Evolutionary conservation across 1,140 invertebrate species (phyloP).

Genomic region (Cydia pomonella): DNA sequence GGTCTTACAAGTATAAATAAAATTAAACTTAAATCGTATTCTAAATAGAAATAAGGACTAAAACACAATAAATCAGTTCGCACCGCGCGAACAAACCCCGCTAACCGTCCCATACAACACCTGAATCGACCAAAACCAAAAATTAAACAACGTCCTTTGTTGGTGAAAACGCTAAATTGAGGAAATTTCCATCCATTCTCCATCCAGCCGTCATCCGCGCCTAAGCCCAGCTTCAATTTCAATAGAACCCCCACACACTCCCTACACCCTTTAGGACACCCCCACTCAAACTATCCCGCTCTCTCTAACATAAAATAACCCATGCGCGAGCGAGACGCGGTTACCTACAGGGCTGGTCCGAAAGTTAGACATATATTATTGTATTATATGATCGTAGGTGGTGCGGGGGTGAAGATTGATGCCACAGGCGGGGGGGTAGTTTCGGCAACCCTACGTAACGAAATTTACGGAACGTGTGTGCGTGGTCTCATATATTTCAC

Average conservation of each 20-base stretch:
- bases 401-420: constrained; percentile 77
- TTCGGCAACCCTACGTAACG: constrained; percentile 77
- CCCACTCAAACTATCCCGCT: constrained; percentile 55
- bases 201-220: constrained; percentile 79
- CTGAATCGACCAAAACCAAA: constrained; percentile 74
- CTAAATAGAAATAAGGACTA: not conserved
- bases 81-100: constrained; percentile 30
- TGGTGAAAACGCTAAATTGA: constrained; percentile 79
- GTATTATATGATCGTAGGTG: constrained; percentile 79
- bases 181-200: constrained; percentile 81
- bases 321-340: constrained; percentile 44
- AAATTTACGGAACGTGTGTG: constrained; percentile 71
- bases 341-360: constrained; percentile 77
- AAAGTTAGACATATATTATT: constrained; percentile 80
- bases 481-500: constrained; percentile 71
- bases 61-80: constrained; percentile 31
- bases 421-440: constrained; percentile 69
- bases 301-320: constrained; percentile 35
- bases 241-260: constrained; percentile 77
- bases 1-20: not conserved
- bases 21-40: not conserved
- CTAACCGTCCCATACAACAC: constrained; percentile 45
- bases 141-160: constrained; percentile 80
- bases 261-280: constrained; percentile 78
- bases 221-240: constrained; percentile 80